Percentiles rank a stretch among this genome's conserved stretches.
These are phyloP conservation scores for Molossus alvarezi DNA, from an alignment of 2,797 vertebrate genomes.

Conservation along the genomic window DNA sequence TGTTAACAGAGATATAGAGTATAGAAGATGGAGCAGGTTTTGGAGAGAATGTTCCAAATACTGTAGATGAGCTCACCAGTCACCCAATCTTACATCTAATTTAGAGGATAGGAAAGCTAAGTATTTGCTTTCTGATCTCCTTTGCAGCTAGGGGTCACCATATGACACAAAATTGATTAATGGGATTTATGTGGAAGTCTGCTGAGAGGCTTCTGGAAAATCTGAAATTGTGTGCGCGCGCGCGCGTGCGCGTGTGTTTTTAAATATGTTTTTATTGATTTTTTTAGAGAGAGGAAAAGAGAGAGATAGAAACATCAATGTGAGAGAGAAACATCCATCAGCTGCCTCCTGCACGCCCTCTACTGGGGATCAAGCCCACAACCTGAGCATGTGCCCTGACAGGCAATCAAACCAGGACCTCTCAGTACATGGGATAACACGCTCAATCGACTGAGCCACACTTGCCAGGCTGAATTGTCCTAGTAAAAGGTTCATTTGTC, in stretches of 20 bases:
- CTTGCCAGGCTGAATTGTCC: not conserved
- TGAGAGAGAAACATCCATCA: too few relatives aligned
- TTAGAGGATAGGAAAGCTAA: not conserved
- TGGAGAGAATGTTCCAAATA: not conserved
- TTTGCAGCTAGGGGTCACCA: not conserved
- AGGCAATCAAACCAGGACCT: too few relatives aligned
- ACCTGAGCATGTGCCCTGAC: too few relatives aligned
- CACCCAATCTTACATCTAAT: not conserved
- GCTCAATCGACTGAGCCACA: too few relatives aligned
- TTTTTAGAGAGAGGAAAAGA: too few relatives aligned
- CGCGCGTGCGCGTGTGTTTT: too few relatives aligned
- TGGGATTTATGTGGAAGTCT: conserved; percentile 17
- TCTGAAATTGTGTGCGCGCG: not conserved
- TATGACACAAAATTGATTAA: not conserved
- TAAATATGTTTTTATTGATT: too few relatives aligned
- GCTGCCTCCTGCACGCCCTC: too few relatives aligned
- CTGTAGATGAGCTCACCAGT: not conserved
- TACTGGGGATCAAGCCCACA: too few relatives aligned
- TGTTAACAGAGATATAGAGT: not conserved
- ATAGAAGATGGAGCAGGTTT: not conserved
- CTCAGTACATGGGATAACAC: too few relatives aligned
- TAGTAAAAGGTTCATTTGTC: conserved; percentile 16
- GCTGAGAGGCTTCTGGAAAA: conserved; percentile 37
- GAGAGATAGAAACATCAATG: too few relatives aligned
- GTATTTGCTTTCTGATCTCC: conserved; percentile 11